Conservation (phyloP, 2,113 vertebrate genomes). For the Sinosuthora webbiana region DNA sequence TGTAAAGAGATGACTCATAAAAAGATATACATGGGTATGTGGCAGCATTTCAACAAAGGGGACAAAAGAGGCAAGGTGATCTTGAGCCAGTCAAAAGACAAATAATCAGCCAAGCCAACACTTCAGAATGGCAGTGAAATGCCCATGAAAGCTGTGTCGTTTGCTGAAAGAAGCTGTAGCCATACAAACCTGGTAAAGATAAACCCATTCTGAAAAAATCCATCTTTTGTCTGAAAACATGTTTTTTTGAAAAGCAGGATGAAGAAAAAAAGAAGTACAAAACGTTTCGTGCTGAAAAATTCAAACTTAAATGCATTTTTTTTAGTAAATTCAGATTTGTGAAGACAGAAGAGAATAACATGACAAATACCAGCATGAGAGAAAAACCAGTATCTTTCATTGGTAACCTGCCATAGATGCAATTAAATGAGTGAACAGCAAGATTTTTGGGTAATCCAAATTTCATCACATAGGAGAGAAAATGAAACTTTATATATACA, state of each 20-base stretch:
- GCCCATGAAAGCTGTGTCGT: rapidly evolving
- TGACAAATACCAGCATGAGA: background rate
- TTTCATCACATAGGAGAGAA: background rate
- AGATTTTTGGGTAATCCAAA: background rate
- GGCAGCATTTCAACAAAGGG: background rate
- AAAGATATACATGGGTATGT: background rate
- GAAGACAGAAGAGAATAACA: background rate
- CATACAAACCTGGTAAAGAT: background rate
- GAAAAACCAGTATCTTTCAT: background rate
- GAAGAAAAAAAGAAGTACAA: background rate
- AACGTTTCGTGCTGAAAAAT: background rate
- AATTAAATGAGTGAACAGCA: background rate
- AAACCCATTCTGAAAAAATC: background rate
- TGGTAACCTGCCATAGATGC: background rate
- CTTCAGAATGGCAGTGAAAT: background rate
- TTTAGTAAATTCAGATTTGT: background rate
- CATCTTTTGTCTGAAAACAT: background rate
- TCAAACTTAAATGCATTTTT: background rate
- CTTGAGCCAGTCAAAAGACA: background rate
- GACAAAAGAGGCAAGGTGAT: background rate
- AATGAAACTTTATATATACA: background rate
- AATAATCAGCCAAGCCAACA: background rate
- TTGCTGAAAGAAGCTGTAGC: background rate
- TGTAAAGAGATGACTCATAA: background rate
- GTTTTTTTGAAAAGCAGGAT: background rate